phyloP scores from a whole-genome alignment of 2,113 vertebrate species.

The Xenus cinereus region DNA sequence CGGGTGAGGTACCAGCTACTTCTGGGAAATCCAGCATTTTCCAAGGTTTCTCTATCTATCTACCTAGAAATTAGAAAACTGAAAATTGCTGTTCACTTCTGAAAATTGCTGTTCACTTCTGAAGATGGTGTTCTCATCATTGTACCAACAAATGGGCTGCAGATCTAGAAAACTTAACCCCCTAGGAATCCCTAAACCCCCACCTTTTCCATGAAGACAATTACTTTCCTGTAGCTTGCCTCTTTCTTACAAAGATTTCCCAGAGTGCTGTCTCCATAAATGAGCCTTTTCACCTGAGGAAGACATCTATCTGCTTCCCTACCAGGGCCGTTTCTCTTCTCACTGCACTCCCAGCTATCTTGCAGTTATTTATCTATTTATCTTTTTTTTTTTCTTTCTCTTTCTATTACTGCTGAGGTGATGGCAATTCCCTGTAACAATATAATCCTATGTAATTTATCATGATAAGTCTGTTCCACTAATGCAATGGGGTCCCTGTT shows the following conservation, averaged over 20 bases:
- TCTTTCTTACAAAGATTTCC: neutral
- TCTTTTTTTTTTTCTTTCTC: neutral
- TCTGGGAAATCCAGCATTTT: neutral
- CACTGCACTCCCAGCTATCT: neutral
- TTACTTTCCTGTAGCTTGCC: neutral
- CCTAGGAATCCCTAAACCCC: neutral
- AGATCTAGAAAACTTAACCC: neutral
- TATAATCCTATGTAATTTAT: slow-evolving; percentile 32
- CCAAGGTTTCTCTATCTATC: neutral
- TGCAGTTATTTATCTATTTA: neutral
- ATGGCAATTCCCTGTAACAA: slow-evolving; percentile 52
- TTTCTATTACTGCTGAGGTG: slow-evolving; percentile 28
- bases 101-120: neutral
- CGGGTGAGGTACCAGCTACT: neutral
- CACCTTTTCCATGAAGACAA: neutral
- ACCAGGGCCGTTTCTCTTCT: neutral
- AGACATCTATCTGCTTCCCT: neutral
- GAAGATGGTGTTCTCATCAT: neutral
- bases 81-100: neutral
- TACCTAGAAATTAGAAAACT: neutral
- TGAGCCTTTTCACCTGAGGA: slow-evolving; percentile 15
- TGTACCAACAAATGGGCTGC: neutral
- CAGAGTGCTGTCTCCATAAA: neutral
- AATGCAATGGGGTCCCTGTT: neutral
- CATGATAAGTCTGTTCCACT: neutral